phyloP scores from a whole-genome alignment of 2,113 vertebrate genomes.

The Hassar affinis region DNA sequence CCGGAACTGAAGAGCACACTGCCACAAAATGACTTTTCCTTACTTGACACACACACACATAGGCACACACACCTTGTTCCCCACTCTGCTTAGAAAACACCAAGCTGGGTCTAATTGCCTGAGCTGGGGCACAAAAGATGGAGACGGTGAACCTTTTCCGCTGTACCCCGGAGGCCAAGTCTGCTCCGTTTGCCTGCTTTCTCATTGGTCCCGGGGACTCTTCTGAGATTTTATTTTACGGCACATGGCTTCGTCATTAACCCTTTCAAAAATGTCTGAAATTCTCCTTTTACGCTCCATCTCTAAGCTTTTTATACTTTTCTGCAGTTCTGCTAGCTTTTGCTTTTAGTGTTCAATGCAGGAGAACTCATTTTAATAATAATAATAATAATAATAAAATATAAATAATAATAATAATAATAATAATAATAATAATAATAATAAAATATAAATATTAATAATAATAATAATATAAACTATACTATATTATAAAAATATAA shows the following conservation, averaged over 20 bases:
- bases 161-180: conserved; percentile 48
- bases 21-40: conserved; percentile 76
- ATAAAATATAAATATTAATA: too few relatives aligned
- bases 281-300: background rate
- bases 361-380: background rate
- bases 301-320: background rate
- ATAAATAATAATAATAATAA: too few relatives aligned
- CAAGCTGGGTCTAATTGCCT: conserved; percentile 74
- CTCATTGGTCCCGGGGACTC: conserved; percentile 22
- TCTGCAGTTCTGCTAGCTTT: background rate
- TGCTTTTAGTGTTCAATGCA: background rate
- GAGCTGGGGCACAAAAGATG: conserved; percentile 68
- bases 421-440: too few relatives aligned
- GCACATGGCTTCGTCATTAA: conserved; percentile 42
- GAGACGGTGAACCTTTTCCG: conserved; percentile 63
- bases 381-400: too few relatives aligned
- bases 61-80: background rate
- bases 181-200: conserved; percentile 20
- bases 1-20: conserved; percentile 76
- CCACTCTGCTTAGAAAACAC: conserved; percentile 60
- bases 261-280: conserved; percentile 27
- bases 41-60: conserved; percentile 57
- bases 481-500: too few relatives aligned
- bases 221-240: conserved; percentile 48
- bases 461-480: too few relatives aligned